Base-by-base conservation (phyloP, 2,113 vertebrate genomes). In the Lonchura striata region DNA sequence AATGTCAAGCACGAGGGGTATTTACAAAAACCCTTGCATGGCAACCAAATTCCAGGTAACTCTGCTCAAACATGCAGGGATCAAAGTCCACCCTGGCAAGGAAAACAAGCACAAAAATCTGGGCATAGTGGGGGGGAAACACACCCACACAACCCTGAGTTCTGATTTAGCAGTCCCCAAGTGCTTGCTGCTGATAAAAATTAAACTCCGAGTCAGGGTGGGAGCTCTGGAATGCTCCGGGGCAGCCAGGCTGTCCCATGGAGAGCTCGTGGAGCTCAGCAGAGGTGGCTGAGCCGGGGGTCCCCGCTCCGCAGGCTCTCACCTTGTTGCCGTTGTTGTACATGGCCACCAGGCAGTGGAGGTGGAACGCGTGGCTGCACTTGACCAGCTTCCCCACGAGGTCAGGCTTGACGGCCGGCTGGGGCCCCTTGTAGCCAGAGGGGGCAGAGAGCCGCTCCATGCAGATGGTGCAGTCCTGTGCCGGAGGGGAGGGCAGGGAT, bases 241-340 rank as follows among this genome's bases (percentile, higher is more conserved):
- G 31, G 9, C 72, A 66, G 80, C 64, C 46, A 31, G 50, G 47
- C 53, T 20, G 0, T 27, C 9, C 54, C 15, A 3, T 1, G 3
- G 27, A 47, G n/a, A 44, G 46, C 46, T 31, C 6, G 1, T 18
- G 17, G n/a, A n/a, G 23, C 30, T 83, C 25, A 17, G 65, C 50
- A 15, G 19, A 16, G 31, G 16, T 6, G 4, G 5, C 35, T 1
- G 0, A 80, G 30, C 30, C 0, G 6, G 9, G n/a, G 44, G 31
- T 39, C 30, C 3, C 2, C 2, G 1, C 71, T 2, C n/a, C n/a
- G 6, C 59, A 47, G 63, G 60, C 27, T 81, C 24, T 22, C 56
- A 98, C 98, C 98, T 98, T 99, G 98, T 99, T 99, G 88, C 99
- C 99, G 0, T 99, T 99, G 96, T 99, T 99, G 96, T 99, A 99